Evolutionary conservation across 1,140 invertebrate genomes (phyloP), one percentile per base, ranked within the genome.

Genomic region (Drosophila leontia): DNA sequence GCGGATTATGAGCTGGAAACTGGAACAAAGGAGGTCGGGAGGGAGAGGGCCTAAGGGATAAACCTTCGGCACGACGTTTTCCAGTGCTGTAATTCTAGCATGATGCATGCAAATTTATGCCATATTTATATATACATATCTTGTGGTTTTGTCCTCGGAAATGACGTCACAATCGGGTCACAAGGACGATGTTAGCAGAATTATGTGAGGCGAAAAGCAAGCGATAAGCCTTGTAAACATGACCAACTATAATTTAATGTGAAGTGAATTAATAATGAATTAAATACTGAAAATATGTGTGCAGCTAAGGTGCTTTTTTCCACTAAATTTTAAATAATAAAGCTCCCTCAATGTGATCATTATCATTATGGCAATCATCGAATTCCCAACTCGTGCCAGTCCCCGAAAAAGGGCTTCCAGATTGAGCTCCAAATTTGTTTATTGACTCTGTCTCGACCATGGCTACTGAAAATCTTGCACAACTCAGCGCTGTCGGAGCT

Each of bases 41-140:
- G 47, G 45, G 29, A 19, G 51, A 60, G 60, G 51, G 42, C 59
- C 71, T 61, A 19, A 56, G 42, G 65, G 65, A 58, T 44, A 74
- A 56, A 32, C 50, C 65, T 23, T 15, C 34, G 42, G 4, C 32
- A 32, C 15, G n/a, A 34, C 63, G 32, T 45, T 45, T 26, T 47
- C 13, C 47, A 15, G 41, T 62, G 60, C 64, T 87, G 85, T 88
- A 88, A 88, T 68, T 60, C 68, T 68, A 78, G 77, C 53, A 57
- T 64, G 61, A 48, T 67, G 42, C 62, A 88, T 88, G 84, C 77
- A 75, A 87, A 87, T 88, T 88, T 78, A 47, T 75, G 62, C 60
- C 58, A 56, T 56, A n/a, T n/a, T n/a, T n/a, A 19, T 12, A 51
- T 7, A 13, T 48, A 82, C 64, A 75, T 29, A 55, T 75, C 68